These are phyloP conservation scores for Prosopocoilus inquinatus DNA, from an alignment of 2,888 invertebrate species.

Conservation along the genomic window DNA sequence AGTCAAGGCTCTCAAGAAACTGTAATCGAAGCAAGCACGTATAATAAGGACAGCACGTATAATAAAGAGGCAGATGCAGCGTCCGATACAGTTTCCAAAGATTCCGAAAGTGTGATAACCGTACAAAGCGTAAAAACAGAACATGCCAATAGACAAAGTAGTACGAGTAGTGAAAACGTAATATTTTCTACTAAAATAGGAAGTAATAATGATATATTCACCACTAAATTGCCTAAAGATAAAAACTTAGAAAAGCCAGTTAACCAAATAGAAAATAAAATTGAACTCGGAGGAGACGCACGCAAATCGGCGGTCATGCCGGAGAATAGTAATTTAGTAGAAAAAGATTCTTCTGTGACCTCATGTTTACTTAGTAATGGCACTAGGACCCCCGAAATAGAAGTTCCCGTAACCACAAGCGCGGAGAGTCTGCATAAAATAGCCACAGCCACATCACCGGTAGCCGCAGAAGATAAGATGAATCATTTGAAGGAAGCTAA, in stretches of 20 bases:
- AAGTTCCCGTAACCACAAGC: neutral
- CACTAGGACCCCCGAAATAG: conserved; percentile 5
- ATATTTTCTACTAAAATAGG: conserved; percentile 69
- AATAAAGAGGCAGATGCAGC: too few species aligned
- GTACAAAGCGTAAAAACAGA: conserved; percentile 13
- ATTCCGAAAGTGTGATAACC: neutral
- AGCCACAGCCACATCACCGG: neutral
- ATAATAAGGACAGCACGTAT: conserved; percentile 24
- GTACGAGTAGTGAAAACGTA: conserved; percentile 52
- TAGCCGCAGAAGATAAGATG: neutral
- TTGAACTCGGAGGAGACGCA: neutral
- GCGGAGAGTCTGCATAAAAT: neutral
- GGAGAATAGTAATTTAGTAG: neutral
- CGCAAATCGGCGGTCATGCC: neutral
- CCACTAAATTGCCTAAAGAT: conserved; percentile 50
- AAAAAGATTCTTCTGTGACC: neutral
- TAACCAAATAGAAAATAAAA: neutral
- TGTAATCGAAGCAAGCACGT: conserved; percentile 44
- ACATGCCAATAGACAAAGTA: conserved; percentile 41
- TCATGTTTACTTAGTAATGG: conserved; percentile 6
- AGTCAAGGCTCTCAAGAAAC: conserved; percentile 57
- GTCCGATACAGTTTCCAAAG: conserved; percentile 7
- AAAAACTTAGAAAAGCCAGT: conserved; percentile 25
- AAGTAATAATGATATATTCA: conserved; percentile 68
- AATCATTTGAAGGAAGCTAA: neutral